Base-by-base conservation (phyloP, 2,113 vertebrate genomes). In the Penelope pileata region DNA sequence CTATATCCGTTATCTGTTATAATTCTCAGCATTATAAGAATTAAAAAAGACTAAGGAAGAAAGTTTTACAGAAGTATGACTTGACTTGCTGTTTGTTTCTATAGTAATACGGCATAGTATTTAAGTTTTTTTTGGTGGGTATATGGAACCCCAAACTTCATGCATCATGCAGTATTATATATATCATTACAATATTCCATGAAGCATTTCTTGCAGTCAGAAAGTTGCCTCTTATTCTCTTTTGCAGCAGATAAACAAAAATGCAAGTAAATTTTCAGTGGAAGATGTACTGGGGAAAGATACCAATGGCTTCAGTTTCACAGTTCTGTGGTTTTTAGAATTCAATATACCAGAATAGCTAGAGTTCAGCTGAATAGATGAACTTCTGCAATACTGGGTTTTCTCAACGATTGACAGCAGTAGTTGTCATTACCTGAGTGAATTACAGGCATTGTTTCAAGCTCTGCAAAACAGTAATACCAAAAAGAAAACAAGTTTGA, bases 401-500 rank as follows among this genome's bases (percentile, higher is more conserved):
- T 94, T 78, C 53, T 26, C 48, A 42, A 62, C 22, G 36, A 42
- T 36, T 90, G 76, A 66, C 29, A 92, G 68, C 29, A 62, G 63
- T 77, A 88, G 48, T 83, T 80, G 36, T 43, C 1, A 4, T 78
- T 80, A 87, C 63, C 75, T 95, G 94, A 85, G 48, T 86, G 48
- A 93, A 90, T 92, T 82, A 62, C 27, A 86, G 11, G 12, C 40
- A 38, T 88, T 92, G 60, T 63, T 87, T 75, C 53, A 66, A 89
- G 66, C 12, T 62, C 42, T 53, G 48, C 19, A 60, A 93, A 93
- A 93, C 29, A 88, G 77, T 59, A 94, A 82, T 83, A 36, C 26
- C 53, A 68, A 83, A 91, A 83, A 80, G 54, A 92, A 94, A 93
- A 16, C 48, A 72, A 68, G 45, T 86, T 45, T 96, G 72, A 93